Evolutionary conservation across 2,113 vertebrate species (phyloP).

Genomic region (Pseudopipra pipra): DNA sequence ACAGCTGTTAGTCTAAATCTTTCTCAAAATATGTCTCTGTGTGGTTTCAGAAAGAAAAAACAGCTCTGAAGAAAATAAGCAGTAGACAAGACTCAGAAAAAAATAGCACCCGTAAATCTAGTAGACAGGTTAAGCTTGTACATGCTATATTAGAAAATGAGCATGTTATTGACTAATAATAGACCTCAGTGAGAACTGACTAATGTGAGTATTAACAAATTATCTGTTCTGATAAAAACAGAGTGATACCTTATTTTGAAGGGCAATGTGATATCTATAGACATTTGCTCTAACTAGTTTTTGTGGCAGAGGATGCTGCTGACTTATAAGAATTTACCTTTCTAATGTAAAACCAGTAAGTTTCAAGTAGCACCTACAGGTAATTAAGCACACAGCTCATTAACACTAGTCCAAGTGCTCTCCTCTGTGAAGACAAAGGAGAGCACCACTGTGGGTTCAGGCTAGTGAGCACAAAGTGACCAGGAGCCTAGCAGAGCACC

Average conservation of each 20-base stretch:
- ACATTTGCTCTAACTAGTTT: neutral
- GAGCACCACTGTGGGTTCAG: accelerated
- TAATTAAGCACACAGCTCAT: neutral
- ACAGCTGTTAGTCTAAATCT: neutral
- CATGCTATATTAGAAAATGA: neutral
- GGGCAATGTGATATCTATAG: neutral
- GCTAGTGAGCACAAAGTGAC: neutral
- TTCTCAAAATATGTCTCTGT: neutral
- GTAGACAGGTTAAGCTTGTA: neutral
- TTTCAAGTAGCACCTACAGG: neutral
- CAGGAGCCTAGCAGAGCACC: neutral
- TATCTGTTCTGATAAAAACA: neutral
- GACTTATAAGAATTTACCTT: neutral
- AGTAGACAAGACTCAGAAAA: neutral
- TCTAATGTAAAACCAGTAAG: neutral
- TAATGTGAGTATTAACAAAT: neutral
- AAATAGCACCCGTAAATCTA: neutral
- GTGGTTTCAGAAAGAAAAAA: neutral
- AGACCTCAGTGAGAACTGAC: neutral
- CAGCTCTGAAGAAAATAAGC: neutral
- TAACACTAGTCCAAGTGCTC: neutral
- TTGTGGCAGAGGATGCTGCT: neutral
- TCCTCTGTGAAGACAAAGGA: neutral
- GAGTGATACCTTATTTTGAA: neutral
- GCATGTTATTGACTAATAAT: neutral